Evolutionary conservation across 2,888 invertebrate genomes (phyloP), one percentile per base, ranked within the genome.

Genomic region (Pseudanteris insignis): DNA sequence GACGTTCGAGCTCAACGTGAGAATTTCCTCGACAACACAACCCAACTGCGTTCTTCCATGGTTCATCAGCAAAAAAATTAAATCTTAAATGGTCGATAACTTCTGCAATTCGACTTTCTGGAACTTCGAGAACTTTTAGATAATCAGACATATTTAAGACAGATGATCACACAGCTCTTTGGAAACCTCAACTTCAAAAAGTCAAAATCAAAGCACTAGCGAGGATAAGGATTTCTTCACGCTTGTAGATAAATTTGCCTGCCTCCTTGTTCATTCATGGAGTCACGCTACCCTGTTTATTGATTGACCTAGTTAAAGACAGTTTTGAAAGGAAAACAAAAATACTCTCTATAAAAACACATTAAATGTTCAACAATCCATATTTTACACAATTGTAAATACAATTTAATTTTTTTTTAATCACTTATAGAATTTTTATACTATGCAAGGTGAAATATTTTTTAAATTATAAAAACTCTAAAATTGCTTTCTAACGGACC

Each of bases 1-100:
- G 88, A 14, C 85, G 81, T 80, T 92, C 92, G 44, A 92, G 81
- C 15, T 89, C 87, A 0, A 82, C 83, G 70, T 91, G 90, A 0
- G 88, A 85, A 69, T 88, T 85, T 0, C 91, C 91, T 3, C 86
- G 83, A 38, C 84, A 79, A 72, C 91, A 91, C 3, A 92, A 83
- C 7, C 85, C 84, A n/a, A 91, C 88, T 0, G 91, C 89, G 68
- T 86, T 86, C 81, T 92, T 92, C 33, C 92, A 83, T 0, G 92
- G 92, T 76, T 92, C 92, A 74, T 92, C 92, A 0, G 90, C 88
- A 77, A 92, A 92, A 82, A 90, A 90, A 73, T 87, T 89, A 65
- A 85, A 81, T 24, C 90, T 84, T 40, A 92, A 83, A 75, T 91
- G 91, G 14, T 84, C 78, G 60, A 92, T 85, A 37, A 91, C 89